These are phyloP conservation scores for Zonitis immaculata DNA, from an alignment of 2,888 invertebrate genomes.

Conservation along the genomic window DNA sequence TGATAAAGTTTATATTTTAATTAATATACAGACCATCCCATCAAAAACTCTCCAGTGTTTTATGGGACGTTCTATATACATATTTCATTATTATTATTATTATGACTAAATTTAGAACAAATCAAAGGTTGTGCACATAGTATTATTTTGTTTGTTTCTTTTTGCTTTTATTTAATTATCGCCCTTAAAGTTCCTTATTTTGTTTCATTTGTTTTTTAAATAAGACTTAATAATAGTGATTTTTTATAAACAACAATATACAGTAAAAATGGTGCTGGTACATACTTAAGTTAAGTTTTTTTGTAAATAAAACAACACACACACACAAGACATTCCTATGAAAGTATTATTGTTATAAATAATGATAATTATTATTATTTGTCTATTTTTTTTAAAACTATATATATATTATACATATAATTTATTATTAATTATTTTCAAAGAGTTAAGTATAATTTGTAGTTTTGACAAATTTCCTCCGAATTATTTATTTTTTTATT, in stretches of 20 bases:
- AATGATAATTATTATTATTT: slow-evolving; percentile 21
- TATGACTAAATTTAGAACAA: slow-evolving; percentile 20
- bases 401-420: too few relatives aligned
- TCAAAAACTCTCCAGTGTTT: neutral
- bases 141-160: slow-evolving; percentile 29
- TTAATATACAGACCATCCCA: neutral
- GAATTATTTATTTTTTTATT: slow-evolving; percentile 1
- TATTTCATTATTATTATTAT: slow-evolving; percentile 25
- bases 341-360: slow-evolving; percentile 49
- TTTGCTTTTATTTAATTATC: slow-evolving; percentile 31
- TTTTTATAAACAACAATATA: slow-evolving; percentile 14
- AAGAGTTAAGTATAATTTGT: too few relatives aligned
- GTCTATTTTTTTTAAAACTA: slow-evolving; percentile 17
- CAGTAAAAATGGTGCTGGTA: slow-evolving; percentile 44
- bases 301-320: slow-evolving; percentile 42
- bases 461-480: too few relatives aligned
- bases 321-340: slow-evolving; percentile 45
- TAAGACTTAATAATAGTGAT: slow-evolving; percentile 9
- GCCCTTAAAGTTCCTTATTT: slow-evolving; percentile 30
- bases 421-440: slow-evolving; percentile 17
- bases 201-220: slow-evolving; percentile 23
- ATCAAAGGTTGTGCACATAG: slow-evolving; percentile 40
- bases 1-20: slow-evolving; percentile 11
- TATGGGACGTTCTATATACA: slow-evolving; percentile 9
- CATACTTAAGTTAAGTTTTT: slow-evolving; percentile 38